A percentile compares a stretch with the other conserved stretches of the same genome.
Conservation (phyloP, 1,140 invertebrate species). For the Drosophila arawakana region DNA sequence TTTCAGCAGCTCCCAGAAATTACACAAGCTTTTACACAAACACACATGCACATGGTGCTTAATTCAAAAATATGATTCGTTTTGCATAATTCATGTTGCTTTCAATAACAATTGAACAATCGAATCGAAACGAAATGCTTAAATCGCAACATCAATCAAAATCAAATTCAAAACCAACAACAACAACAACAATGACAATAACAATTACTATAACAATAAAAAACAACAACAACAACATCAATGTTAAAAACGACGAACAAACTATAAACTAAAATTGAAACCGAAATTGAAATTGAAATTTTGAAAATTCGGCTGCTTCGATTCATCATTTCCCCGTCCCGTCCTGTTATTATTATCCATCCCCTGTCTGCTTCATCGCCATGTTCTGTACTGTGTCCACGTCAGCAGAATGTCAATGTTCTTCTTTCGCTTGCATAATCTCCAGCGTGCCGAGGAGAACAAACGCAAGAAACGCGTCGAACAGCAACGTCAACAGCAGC, state of each 20-base stretch:
- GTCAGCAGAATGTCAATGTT: constrained; percentile 93
- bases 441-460: constrained; percentile 92
- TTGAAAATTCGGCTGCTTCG: constrained; percentile 25
- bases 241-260: constrained; percentile 11
- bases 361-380: constrained; percentile 20
- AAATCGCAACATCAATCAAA: constrained; percentile 35
- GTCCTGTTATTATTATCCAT: constrained; percentile 3
- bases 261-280: neutral
- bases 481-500: constrained; percentile 86
- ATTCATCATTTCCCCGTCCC: constrained; percentile 5
- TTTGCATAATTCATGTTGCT: constrained; percentile 51
- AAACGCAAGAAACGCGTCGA: constrained; percentile 86
- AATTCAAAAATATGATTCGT: constrained; percentile 38
- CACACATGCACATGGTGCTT: constrained; percentile 28
- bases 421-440: constrained; percentile 96
- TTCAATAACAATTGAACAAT: constrained; percentile 49
- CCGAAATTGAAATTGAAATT: constrained; percentile 21
- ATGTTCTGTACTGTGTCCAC: neutral
- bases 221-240: constrained; percentile 4
- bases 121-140: constrained; percentile 37
- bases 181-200: constrained; percentile 4
- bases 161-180: constrained; percentile 33
- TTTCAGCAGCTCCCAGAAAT: constrained; percentile 63
- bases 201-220: constrained; percentile 3
- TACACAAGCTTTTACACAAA: neutral